Evolutionary conservation across 2,113 vertebrate genomes (phyloP).

Genomic region (Sylvia atricapilla): DNA sequence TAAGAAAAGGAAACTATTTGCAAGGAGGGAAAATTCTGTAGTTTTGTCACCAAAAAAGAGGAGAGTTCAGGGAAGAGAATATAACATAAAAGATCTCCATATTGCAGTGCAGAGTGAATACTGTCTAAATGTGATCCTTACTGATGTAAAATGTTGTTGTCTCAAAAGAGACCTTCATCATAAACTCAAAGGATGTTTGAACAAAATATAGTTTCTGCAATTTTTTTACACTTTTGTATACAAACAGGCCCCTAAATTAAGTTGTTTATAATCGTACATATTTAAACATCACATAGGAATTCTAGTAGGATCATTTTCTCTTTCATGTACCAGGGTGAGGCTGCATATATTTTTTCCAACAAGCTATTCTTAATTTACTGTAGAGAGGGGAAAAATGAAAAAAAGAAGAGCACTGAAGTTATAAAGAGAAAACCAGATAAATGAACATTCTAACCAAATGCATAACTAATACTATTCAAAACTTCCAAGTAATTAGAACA

Average conservation of each 20-base stretch:
- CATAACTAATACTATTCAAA: not conserved
- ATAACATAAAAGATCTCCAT: not conserved
- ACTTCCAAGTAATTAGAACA: not conserved
- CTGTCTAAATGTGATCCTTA: not conserved
- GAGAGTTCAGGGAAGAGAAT: not conserved
- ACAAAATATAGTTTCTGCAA: not conserved
- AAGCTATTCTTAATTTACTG: not conserved
- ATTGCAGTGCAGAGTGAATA: not conserved
- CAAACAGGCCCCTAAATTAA: not conserved
- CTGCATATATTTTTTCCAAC: not conserved
- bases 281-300: not conserved
- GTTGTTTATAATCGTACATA: not conserved
- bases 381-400: not conserved
- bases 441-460: not conserved
- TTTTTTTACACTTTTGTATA: not conserved
- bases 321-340: not conserved
- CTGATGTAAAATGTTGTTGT: not conserved
- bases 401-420: not conserved
- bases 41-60: not conserved
- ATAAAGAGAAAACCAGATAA: not conserved
- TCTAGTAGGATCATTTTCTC: not conserved
- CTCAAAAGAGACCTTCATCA: not conserved
- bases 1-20: not conserved
- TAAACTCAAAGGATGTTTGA: not conserved
- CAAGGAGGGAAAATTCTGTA: not conserved